phyloP scores from a whole-genome alignment of 2,797 vertebrate species.

The Coreius guichenoti region DNA sequence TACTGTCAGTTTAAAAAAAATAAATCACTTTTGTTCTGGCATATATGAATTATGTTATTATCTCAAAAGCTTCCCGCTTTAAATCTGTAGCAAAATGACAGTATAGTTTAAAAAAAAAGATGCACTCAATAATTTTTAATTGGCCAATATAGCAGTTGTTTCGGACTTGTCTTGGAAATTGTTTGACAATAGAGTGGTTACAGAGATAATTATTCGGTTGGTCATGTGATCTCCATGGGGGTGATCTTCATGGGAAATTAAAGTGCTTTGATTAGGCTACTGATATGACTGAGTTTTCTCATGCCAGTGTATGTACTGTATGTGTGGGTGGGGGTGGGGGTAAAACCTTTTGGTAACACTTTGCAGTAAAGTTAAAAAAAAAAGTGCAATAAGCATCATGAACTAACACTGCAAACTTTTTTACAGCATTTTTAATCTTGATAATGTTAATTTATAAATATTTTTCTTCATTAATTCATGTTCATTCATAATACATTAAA shows the following conservation, averaged over 20 bases:
- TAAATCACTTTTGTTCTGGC: constrained; percentile 21
- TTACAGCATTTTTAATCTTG: background rate
- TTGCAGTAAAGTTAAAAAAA: background rate
- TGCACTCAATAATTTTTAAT: background rate
- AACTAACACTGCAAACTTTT: background rate
- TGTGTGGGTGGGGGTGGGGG: no score
- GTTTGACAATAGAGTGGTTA: background rate
- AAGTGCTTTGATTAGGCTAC: background rate
- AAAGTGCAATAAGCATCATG: background rate
- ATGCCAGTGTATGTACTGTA: background rate
- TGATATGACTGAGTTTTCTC: background rate
- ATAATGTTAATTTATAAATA: background rate
- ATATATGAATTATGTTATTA: constrained; percentile 22
- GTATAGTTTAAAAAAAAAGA: background rate
- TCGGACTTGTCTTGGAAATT: background rate
- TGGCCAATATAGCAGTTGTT: background rate
- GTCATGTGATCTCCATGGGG: background rate
- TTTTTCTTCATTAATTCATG: background rate
- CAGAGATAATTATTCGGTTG: background rate
- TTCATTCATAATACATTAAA: background rate
- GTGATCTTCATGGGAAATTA: background rate
- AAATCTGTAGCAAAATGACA: background rate
- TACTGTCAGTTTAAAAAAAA: constrained; percentile 5
- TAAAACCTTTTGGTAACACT: background rate
- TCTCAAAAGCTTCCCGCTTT: background rate